These are phyloP conservation scores for Telenomus remus DNA, from an alignment of 1,140 invertebrate species.

Conservation along the genomic window DNA sequence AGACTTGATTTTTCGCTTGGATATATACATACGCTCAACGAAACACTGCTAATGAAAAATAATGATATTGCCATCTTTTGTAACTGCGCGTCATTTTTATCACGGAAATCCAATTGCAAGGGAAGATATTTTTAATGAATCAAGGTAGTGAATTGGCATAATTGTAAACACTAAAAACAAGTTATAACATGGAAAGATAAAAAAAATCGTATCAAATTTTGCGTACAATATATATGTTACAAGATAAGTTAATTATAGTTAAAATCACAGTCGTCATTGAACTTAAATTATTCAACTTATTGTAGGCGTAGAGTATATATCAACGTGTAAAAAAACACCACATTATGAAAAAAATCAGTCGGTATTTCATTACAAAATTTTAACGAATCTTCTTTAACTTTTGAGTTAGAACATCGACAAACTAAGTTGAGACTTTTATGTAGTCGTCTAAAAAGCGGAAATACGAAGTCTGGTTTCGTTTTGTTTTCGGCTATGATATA, in stretches of 20 bases:
- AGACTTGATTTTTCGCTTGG: no score
- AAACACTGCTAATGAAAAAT: not conserved
- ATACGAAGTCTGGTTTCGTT: slow-evolving; percentile 38
- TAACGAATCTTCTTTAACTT: slow-evolving; percentile 48
- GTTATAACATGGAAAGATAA: slow-evolving; percentile 22
- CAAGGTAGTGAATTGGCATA: slow-evolving; percentile 36
- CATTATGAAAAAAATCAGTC: slow-evolving; percentile 53
- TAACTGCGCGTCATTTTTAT: slow-evolving; percentile 7
- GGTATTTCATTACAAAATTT: slow-evolving; percentile 48
- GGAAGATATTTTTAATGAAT: slow-evolving; percentile 32
- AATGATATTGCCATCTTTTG: not conserved
- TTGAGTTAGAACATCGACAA: slow-evolving; percentile 48
- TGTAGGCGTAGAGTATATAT: slow-evolving; percentile 43
- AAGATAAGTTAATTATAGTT: slow-evolving; percentile 56
- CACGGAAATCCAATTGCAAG: slow-evolving; percentile 39
- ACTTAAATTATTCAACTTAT: slow-evolving; percentile 56
- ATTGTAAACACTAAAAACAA: slow-evolving; percentile 36
- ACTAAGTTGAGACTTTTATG: slow-evolving; percentile 36
- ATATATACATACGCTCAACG: no score
- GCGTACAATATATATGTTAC: slow-evolving; percentile 48
- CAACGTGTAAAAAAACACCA: slow-evolving; percentile 50
- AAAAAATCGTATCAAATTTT: slow-evolving; percentile 51
- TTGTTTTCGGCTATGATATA: slow-evolving; percentile 43
- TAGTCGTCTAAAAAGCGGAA: slow-evolving; percentile 42
- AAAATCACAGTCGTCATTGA: slow-evolving; percentile 56